Evolutionary conservation across 2,797 vertebrate genomes (phyloP).

Genomic region (Hirundo rustica): DNA sequence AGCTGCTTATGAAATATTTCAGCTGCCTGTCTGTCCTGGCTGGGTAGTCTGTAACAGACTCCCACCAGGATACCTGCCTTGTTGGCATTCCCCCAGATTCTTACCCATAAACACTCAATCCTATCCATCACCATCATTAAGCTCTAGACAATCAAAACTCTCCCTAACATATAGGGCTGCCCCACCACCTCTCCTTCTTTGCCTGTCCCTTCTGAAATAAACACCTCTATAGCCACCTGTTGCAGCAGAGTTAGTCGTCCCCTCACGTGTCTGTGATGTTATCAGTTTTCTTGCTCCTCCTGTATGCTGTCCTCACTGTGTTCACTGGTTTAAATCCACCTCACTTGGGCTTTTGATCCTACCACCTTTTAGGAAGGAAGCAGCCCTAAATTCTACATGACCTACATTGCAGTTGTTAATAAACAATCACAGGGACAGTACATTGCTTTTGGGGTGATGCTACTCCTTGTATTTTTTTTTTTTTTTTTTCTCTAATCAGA

Average conservation of each 20-base stretch:
- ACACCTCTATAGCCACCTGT: background rate
- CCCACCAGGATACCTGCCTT: background rate
- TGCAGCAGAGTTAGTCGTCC: background rate
- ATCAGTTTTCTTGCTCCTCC: background rate
- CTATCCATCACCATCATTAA: background rate
- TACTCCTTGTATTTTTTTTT: background rate
- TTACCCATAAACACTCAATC: background rate
- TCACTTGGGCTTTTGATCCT: background rate
- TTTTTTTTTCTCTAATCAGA: background rate
- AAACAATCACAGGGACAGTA: background rate
- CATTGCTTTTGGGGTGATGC: background rate
- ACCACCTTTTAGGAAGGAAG: background rate
- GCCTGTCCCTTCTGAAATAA: background rate
- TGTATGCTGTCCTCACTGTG: background rate
- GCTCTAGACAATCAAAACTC: background rate
- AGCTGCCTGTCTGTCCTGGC: background rate
- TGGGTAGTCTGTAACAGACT: background rate
- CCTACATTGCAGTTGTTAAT: background rate
- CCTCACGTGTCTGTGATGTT: background rate
- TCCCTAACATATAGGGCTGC: background rate
- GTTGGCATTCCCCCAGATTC: background rate
- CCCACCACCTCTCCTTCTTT: background rate
- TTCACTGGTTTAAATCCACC: too few relatives aligned
- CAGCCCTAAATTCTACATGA: background rate
- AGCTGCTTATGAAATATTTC: background rate